Evolutionary conservation across 2,113 vertebrate genomes (phyloP), one percentile per base, ranked within the genome.

Genomic region (Scalopus aquaticus): DNA sequence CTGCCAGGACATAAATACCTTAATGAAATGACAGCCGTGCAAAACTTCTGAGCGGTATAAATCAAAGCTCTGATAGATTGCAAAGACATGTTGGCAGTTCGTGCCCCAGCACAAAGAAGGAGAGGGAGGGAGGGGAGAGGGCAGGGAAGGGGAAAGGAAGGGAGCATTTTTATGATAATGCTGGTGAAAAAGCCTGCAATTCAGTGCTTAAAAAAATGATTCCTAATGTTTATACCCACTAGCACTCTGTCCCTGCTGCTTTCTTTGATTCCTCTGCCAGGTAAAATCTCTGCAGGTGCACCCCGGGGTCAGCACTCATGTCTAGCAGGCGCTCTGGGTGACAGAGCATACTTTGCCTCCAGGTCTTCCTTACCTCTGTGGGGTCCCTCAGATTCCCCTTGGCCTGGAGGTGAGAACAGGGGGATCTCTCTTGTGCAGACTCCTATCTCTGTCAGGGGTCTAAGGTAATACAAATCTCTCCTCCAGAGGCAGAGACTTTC

Each of bases 21-120:
- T 98, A 98, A 98, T 97, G 97, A 98, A 97, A 76, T 96, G 92
- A 97, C 97, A 97, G 89, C 84, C 96, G 74, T 97, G 97, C 94
- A 97, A 97, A 97, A 96, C 88, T 94, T 97, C 62, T 79, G 84
- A 96, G 94, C 89, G 84, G 82, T 58, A 64, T 97, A 97, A 95
- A 97, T 95, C 96, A 98, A 97, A 97, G 77, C 90, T 97, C 95
- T 98, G 98, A 98, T 95, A 65, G 96, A 95, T 96, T 94, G 78
- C 79, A 95, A 91, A 98, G 96, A 96, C 87, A 87, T 35, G 81
- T 77, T 97, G 83, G 79, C 82, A 96, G 35, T 67, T 74, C 58
- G 7, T 84, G 85, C 35, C 67, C 84, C 51, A 78, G 56, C 28
- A 80, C 58, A 91, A 58, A 82, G n/a, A 69, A 56, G 84, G 42